Conservation (phyloP, 2,113 vertebrate species). For the Notiomystis cincta region DNA sequence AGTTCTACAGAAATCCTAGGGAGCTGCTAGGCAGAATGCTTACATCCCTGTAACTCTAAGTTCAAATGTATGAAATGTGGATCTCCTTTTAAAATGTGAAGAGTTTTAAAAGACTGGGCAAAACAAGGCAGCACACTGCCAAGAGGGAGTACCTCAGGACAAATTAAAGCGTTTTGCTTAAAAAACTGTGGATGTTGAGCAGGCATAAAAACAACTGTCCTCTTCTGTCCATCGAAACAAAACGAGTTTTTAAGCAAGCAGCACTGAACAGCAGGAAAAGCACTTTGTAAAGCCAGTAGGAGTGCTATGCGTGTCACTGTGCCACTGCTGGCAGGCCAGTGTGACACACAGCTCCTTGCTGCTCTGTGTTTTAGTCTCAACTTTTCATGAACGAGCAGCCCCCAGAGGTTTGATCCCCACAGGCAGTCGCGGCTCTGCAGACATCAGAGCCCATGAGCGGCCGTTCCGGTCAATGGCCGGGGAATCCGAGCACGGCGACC, state of each 20-base stretch:
- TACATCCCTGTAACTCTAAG: not conserved
- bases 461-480: not conserved
- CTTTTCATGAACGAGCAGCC: not conserved
- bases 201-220: not conserved
- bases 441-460: not conserved
- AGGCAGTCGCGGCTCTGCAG: accelerated
- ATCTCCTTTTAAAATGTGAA: not conserved
- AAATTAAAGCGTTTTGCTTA: not conserved
- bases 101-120: not conserved
- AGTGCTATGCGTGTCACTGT: not conserved
- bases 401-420: not conserved
- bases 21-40: not conserved
- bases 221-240: not conserved
- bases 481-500: not conserved
- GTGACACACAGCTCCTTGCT: accelerated
- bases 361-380: accelerated
- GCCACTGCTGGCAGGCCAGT: accelerated
- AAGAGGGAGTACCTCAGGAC: not conserved
- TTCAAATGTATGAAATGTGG: not conserved
- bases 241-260: no score
- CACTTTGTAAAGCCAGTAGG: accelerated
- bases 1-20: not conserved
- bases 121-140: not conserved
- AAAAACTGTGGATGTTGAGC: not conserved
- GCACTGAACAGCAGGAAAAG: no score